Evolutionary conservation across 2,888 invertebrate genomes (phyloP).

Genomic region (Scotopteryx bipunctaria): DNA sequence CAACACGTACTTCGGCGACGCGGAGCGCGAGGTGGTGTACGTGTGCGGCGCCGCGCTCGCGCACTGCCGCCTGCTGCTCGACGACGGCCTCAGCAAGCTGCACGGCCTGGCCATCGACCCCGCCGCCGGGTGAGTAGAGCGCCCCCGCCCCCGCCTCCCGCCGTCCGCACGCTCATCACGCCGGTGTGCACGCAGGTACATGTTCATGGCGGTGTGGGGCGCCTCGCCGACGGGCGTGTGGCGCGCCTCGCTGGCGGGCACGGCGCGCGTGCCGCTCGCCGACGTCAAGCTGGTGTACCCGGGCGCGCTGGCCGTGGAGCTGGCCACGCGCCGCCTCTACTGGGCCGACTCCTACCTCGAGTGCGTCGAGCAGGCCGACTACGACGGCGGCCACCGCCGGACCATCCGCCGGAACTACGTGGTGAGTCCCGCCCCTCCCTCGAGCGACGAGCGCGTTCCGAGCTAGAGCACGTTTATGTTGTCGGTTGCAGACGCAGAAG

Average conservation of each 20-base stretch:
- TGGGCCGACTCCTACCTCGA: slow-evolving; percentile 93
- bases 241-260: slow-evolving; percentile 86
- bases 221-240: slow-evolving; percentile 85
- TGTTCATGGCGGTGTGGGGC: slow-evolving; percentile 92
- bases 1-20: slow-evolving; percentile 94
- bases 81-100: slow-evolving; percentile 86
- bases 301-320: slow-evolving; percentile 88
- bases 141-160: too few relatives aligned
- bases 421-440: slow-evolving; percentile 51
- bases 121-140: slow-evolving; percentile 45
- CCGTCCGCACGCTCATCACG: too few relatives aligned
- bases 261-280: slow-evolving; percentile 82
- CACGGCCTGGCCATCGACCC: slow-evolving; percentile 90
- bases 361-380: slow-evolving; percentile 90
- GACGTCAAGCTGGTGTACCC: slow-evolving; percentile 90
- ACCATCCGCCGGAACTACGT: slow-evolving; percentile 82
- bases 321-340: slow-evolving; percentile 87
- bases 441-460: neutral
- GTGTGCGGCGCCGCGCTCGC: slow-evolving; percentile 85
- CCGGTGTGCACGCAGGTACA: slow-evolving; percentile 64
- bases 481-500: slow-evolving; percentile 83
- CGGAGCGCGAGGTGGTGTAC: slow-evolving; percentile 86
- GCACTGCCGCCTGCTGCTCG: slow-evolving; percentile 87
- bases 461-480: too few relatives aligned
- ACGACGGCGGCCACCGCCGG: slow-evolving; percentile 86